phyloP scores from a whole-genome alignment of 2,888 invertebrate species.

The Laothoe populi region DNA sequence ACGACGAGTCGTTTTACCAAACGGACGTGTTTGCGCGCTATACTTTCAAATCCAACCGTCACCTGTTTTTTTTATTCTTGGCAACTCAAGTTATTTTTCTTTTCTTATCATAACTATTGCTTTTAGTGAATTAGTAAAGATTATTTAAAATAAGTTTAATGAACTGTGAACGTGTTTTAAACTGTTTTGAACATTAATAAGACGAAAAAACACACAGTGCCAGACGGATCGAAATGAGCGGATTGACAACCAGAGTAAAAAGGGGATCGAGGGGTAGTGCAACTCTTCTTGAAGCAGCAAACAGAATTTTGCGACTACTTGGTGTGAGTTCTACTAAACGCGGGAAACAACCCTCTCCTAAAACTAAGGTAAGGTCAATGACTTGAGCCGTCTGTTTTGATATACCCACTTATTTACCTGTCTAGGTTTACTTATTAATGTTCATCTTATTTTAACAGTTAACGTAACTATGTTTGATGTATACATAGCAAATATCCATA shows the following conservation, averaged over 20 bases:
- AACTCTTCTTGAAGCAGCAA: slow-evolving; percentile 82
- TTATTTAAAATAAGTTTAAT: slow-evolving; percentile 56
- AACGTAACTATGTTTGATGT: not conserved
- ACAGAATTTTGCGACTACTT: slow-evolving; percentile 82
- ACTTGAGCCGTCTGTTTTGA: slow-evolving; percentile 44
- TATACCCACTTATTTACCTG: slow-evolving; percentile 9
- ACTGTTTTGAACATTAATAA: slow-evolving; percentile 71
- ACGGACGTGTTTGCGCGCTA: slow-evolving; percentile 62
- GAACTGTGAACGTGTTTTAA: slow-evolving; percentile 74
- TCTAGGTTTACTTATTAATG: slow-evolving; percentile 3
- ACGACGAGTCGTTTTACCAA: slow-evolving; percentile 68
- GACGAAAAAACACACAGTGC: slow-evolving; percentile 68
- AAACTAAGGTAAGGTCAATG: slow-evolving; percentile 82
- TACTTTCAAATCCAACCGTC: slow-evolving; percentile 45
- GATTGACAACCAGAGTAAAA: slow-evolving; percentile 83
- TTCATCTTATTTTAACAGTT: not conserved
- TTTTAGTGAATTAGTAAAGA: slow-evolving; percentile 42
- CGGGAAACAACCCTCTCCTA: slow-evolving; percentile 83
- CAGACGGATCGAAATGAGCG: slow-evolving; percentile 82
- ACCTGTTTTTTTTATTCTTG: slow-evolving; percentile 59
- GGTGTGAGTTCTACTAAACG: slow-evolving; percentile 83
- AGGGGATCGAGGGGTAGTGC: slow-evolving; percentile 84
- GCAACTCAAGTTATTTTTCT: slow-evolving; percentile 58
- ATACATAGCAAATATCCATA: not conserved
- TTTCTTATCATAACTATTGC: slow-evolving; percentile 40